These are phyloP conservation scores for Rhaphigaster nebulosa DNA, from an alignment of 2,888 invertebrate species.

Conservation along the genomic window DNA sequence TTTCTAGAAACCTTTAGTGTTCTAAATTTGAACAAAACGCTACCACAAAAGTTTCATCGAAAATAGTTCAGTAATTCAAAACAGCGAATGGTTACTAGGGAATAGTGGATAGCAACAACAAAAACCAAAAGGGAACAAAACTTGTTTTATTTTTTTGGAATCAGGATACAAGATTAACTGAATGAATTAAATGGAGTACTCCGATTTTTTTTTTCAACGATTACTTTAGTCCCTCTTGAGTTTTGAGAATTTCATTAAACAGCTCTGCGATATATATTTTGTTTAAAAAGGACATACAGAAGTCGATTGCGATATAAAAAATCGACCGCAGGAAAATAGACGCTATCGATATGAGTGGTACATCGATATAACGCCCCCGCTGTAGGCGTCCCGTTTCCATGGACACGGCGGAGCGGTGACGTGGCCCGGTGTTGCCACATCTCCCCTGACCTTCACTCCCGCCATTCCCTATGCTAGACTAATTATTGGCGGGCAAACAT, in stretches of 20 bases:
- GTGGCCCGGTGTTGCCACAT: conserved; percentile 57
- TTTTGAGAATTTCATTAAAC: too few relatives aligned
- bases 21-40: too few relatives aligned
- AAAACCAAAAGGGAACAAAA: neutral
- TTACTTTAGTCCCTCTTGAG: too few relatives aligned
- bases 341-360: neutral
- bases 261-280: neutral
- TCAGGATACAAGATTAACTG: neutral
- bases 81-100: too few relatives aligned
- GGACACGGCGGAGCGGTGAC: conserved; percentile 55
- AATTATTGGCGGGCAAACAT: conserved; percentile 58
- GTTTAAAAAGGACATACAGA: neutral
- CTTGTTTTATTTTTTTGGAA: neutral
- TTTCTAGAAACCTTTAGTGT: too few relatives aligned
- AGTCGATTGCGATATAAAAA: neutral
- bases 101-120: neutral
- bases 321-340: neutral
- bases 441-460: conserved; percentile 59
- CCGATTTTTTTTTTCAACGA: neutral
- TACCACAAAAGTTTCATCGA: too few relatives aligned
- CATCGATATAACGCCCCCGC: conserved; percentile 46
- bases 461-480: conserved; percentile 56
- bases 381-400: conserved; percentile 56
- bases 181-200: neutral
- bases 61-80: too few relatives aligned